Evolutionary conservation across 2,888 invertebrate genomes (phyloP).

Genomic region (Drosophila algonquin): DNA sequence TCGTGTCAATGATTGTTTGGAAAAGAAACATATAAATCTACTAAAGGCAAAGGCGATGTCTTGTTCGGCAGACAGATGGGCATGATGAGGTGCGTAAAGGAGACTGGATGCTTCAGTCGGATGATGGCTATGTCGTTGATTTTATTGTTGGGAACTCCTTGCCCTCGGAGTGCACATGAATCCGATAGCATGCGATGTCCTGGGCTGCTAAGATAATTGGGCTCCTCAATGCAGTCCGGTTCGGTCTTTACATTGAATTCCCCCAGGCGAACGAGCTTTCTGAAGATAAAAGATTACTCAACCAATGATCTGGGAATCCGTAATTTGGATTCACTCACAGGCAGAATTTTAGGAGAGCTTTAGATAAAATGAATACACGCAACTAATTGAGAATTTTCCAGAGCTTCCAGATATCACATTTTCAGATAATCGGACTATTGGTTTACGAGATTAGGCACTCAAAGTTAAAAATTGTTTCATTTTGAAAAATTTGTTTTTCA

Average conservation of each 20-base stretch:
- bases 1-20: too few species aligned
- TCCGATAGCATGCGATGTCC: slow-evolving; percentile 87
- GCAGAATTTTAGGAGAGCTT: too few species aligned
- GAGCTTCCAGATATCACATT: too few species aligned
- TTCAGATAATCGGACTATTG: too few species aligned
- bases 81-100: slow-evolving; percentile 85
- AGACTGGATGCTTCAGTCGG: slow-evolving; percentile 75
- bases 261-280: slow-evolving; percentile 85
- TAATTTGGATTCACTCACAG: too few species aligned
- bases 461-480: too few species aligned
- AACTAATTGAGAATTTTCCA: too few species aligned
- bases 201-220: slow-evolving; percentile 85
- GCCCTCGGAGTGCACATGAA: slow-evolving; percentile 87
- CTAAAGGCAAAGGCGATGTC: slow-evolving; percentile 78
- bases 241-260: slow-evolving; percentile 86
- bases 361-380: too few species aligned
- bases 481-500: too few species aligned
- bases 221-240: slow-evolving; percentile 64
- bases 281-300: background rate
- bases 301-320: too few species aligned
- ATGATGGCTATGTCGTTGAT: slow-evolving; percentile 86
- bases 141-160: slow-evolving; percentile 84
- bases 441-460: too few species aligned
- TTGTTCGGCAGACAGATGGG: slow-evolving; percentile 86
- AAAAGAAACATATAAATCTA: slow-evolving; percentile 37